Evolutionary conservation across 1,140 invertebrate species (phyloP).

Genomic region (Heterodera carotae): DNA sequence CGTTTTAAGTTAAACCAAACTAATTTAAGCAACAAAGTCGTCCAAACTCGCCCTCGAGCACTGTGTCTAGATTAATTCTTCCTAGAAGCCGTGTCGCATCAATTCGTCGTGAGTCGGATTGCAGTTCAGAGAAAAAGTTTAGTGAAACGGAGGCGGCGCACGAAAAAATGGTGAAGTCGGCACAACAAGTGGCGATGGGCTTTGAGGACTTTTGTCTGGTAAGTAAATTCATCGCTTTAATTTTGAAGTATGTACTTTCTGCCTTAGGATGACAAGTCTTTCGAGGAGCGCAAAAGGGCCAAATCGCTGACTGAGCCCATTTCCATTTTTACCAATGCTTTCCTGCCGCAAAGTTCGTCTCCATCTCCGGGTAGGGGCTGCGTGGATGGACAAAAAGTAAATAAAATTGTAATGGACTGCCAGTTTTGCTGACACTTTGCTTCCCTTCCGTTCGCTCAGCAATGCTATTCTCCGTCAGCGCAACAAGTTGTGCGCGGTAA

Average conservation of each 20-base stretch:
- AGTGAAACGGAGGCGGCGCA: slow-evolving; percentile 51
- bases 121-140: slow-evolving; percentile 24
- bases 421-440: background rate
- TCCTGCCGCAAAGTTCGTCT: slow-evolving; percentile 48
- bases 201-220: slow-evolving; percentile 56
- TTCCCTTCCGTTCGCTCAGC: slow-evolving; percentile 33
- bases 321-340: slow-evolving; percentile 53
- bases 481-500: slow-evolving; percentile 50
- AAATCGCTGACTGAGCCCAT: slow-evolving; percentile 57
- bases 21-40: slow-evolving; percentile 42
- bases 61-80: slow-evolving; percentile 7
- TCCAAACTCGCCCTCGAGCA: slow-evolving; percentile 48
- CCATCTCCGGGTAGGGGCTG: slow-evolving; percentile 45
- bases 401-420: background rate
- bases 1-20: background rate
- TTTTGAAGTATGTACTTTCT: background rate
- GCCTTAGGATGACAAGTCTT: slow-evolving; percentile 49
- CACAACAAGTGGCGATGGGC: slow-evolving; percentile 51
- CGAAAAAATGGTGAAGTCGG: slow-evolving; percentile 49
- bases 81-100: slow-evolving; percentile 41
- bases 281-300: slow-evolving; percentile 52
- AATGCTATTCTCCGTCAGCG: slow-evolving; percentile 55
- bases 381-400: slow-evolving; percentile 51
- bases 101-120: slow-evolving; percentile 55
- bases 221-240: background rate